Base-by-base conservation (phyloP, 2,888 invertebrate genomes). In the Tipula confusa region DNA sequence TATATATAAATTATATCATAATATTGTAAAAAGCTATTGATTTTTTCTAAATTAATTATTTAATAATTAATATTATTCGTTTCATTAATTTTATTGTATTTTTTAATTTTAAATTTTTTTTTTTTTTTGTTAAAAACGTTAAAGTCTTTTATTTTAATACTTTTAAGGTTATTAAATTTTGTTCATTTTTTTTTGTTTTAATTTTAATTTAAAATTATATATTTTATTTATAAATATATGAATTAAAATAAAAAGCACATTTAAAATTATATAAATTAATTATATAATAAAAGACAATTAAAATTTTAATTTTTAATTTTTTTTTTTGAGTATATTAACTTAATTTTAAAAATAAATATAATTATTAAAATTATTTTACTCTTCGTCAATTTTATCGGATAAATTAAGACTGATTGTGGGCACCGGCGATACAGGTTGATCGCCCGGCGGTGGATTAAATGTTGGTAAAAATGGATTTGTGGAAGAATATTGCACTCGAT, bases 391-490 rank as follows among this genome's bases (percentile, higher is more conserved):
- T 86, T 89, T 89, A 86, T 89, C 88, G 81, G 84, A 89, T 86
- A 89, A 89, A 84, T 85, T 84, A 84, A 83, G 11, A 43, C 43
- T 83, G 48, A 83, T 83, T 48, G 83, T 43, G 13, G 83, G 83
- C n/a, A 83, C 83, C 7, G 83, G 83, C 1, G 83, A 83, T n/a
- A 83, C 29, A 7, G 83, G 29, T 83, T 84, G 85, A 84, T 84
- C 29, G 18, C 85, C 85, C 48, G 84, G 82, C 85, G 87, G 86
- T 84, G 88, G 88, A 85, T 89, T 89, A 86, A 89, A 89, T 85
- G 88, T 88, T 85, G 89, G 89, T 86, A 89, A 86, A 86, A 90
- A 90, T 84, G 90, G 90, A 88, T 90, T 90, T 82, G 90, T 90
- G 84, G 90, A 89, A 83, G 90, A 89, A 86, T 90, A 90, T 86